A percentile compares a stretch with the other conserved stretches of the same genome.
These are phyloP conservation scores for Peromyscus attwateri DNA, from an alignment of 2,797 vertebrate species.

Conservation along the genomic window DNA sequence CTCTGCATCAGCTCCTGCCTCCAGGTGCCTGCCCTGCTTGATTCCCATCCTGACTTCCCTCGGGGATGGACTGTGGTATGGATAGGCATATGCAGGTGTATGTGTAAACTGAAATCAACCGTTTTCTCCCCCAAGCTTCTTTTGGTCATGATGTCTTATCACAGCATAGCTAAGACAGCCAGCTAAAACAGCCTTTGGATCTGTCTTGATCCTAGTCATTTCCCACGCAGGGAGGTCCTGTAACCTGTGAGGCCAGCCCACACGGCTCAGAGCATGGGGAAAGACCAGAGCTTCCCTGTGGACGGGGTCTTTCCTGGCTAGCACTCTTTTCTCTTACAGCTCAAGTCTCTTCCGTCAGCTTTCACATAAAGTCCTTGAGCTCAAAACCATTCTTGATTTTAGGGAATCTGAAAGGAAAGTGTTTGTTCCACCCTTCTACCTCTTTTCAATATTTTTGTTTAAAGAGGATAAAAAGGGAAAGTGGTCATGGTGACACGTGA, in stretches of 20 bases:
- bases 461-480: not conserved
- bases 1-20: not conserved
- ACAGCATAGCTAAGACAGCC: not conserved
- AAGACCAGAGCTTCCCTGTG: not conserved
- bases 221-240: not conserved
- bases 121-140: not conserved
- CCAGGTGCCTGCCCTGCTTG: not conserved
- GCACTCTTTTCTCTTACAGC: not conserved
- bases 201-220: not conserved
- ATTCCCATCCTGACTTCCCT: not conserved
- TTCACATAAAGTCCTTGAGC: not conserved
- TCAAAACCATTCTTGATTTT: constrained; percentile 25
- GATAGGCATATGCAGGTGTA: not conserved
- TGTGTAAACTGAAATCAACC: not conserved
- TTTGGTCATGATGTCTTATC: not conserved
- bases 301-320: not conserved
- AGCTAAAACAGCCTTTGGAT: not conserved
- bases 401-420: not conserved
- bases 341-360: not conserved
- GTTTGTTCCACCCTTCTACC: not conserved
- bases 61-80: not conserved
- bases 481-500: not conserved
- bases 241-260: not conserved
- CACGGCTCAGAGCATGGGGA: not conserved
- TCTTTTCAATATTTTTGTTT: constrained; percentile 60